Conservation (phyloP, 2,113 vertebrate species). For the Ursus arctos region DNA sequence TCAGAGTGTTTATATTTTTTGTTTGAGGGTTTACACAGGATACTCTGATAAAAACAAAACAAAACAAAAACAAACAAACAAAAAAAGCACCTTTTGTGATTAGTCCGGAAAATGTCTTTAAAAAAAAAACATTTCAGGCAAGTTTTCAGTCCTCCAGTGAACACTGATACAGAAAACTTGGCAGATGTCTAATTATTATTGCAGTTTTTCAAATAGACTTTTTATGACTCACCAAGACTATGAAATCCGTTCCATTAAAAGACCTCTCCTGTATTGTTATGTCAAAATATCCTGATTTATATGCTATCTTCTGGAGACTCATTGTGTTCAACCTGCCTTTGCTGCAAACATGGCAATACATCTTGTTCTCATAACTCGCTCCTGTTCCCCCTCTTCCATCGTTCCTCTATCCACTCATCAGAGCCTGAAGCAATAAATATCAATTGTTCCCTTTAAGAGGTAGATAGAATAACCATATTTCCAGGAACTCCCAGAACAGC, state of each 20-base stretch:
- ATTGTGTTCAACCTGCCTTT: constrained; percentile 69
- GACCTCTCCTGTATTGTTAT: constrained; percentile 66
- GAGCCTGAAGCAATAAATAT: constrained; percentile 73
- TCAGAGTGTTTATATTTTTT: background rate
- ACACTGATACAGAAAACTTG: constrained; percentile 62
- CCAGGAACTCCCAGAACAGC: constrained; percentile 55
- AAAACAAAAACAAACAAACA: background rate
- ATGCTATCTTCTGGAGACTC: constrained; percentile 65
- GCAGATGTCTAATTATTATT: constrained; percentile 80
- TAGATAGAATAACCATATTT: constrained; percentile 49
- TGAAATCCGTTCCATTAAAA: constrained; percentile 78
- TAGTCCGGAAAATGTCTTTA: constrained; percentile 12
- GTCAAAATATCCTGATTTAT: constrained; percentile 81
- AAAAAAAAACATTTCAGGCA: constrained; percentile 38
- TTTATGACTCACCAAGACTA: constrained; percentile 72
- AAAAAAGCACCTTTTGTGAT: background rate
- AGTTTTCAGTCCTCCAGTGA: constrained; percentile 66
- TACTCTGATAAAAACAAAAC: background rate
- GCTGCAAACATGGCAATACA: constrained; percentile 71
- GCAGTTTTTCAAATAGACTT: constrained; percentile 74
- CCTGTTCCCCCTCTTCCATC: background rate
- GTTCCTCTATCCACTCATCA: background rate
- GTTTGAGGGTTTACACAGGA: constrained; percentile 5
- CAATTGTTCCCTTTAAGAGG: background rate
- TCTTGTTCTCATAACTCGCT: constrained; percentile 70